Conservation (phyloP, 2,888 invertebrate genomes). For the Eupithecia centaureata region DNA sequence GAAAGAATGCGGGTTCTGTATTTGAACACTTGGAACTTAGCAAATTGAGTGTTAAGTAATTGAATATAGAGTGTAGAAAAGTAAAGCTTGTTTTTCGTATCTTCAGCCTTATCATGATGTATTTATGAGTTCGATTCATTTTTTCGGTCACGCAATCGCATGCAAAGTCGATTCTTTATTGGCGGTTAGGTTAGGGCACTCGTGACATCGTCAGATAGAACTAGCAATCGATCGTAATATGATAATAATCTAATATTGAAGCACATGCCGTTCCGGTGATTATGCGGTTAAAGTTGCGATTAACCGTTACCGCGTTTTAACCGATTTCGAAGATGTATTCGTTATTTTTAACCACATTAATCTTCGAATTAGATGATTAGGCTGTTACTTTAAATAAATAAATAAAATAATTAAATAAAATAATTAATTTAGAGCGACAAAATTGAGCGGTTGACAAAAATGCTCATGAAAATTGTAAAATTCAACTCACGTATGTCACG, state of each 20-base stretch:
- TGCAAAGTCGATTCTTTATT: slow-evolving; percentile 78
- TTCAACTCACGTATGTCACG: slow-evolving; percentile 79
- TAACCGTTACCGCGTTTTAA: slow-evolving; percentile 12
- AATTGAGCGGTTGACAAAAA: slow-evolving; percentile 55
- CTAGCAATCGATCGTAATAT: slow-evolving; percentile 62
- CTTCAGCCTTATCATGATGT: slow-evolving; percentile 70
- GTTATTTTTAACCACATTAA: slow-evolving; percentile 8
- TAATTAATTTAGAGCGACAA: slow-evolving; percentile 12
- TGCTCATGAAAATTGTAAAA: slow-evolving; percentile 74
- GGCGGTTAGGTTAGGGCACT: slow-evolving; percentile 61
- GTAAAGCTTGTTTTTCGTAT: slow-evolving; percentile 52
- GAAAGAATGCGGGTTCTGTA: slow-evolving; percentile 14
- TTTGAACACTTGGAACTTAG: background rate
- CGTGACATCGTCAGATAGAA: slow-evolving; percentile 64
- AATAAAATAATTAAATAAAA: too few species aligned
- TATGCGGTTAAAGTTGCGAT: slow-evolving; percentile 29
- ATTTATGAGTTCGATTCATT: slow-evolving; percentile 78
- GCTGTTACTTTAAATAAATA: background rate
- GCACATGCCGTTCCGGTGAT: slow-evolving; percentile 55
- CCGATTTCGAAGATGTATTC: slow-evolving; percentile 14
- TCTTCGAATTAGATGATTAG: slow-evolving; percentile 41
- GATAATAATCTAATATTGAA: slow-evolving; percentile 66
- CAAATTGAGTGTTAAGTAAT: slow-evolving; percentile 4
- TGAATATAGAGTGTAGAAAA: slow-evolving; percentile 7
- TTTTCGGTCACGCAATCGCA: slow-evolving; percentile 83